Evolutionary conservation across 1,140 invertebrate genomes (phyloP).

Genomic region (Antheraea mylitta): DNA sequence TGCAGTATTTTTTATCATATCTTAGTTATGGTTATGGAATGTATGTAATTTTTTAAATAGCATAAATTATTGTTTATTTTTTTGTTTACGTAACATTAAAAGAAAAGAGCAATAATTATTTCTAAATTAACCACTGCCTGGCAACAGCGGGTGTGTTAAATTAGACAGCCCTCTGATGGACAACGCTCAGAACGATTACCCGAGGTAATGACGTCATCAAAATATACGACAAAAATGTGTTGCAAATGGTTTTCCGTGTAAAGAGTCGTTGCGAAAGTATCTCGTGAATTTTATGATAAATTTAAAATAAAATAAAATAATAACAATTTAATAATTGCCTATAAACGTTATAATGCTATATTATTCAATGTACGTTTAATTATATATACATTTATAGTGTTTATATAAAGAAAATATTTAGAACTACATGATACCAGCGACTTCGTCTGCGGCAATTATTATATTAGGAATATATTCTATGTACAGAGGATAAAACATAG

Average conservation of each 20-base stretch:
- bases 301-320: background rate
- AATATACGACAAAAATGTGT: constrained; percentile 68
- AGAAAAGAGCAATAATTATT: constrained; percentile 62
- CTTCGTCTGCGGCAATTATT: no score
- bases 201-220: constrained; percentile 61
- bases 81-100: background rate
- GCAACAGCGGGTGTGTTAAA: constrained; percentile 62
- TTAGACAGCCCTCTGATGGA: constrained; percentile 62
- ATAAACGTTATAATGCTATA: background rate
- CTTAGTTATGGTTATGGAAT: no score
- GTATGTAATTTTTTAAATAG: no score
- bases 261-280: constrained; percentile 23
- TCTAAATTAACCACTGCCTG: constrained; percentile 60
- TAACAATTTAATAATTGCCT: background rate
- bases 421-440: no score
- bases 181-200: constrained; percentile 57
- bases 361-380: background rate
- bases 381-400: background rate
- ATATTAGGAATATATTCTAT: no score
- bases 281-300: background rate
- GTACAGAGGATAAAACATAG: no score
- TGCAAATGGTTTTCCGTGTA: constrained; percentile 46
- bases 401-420: no score
- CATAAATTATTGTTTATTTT: background rate
- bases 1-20: no score